phyloP scores from a whole-genome alignment of 2,888 invertebrate genomes.

The Drosophila greeni region DNA sequence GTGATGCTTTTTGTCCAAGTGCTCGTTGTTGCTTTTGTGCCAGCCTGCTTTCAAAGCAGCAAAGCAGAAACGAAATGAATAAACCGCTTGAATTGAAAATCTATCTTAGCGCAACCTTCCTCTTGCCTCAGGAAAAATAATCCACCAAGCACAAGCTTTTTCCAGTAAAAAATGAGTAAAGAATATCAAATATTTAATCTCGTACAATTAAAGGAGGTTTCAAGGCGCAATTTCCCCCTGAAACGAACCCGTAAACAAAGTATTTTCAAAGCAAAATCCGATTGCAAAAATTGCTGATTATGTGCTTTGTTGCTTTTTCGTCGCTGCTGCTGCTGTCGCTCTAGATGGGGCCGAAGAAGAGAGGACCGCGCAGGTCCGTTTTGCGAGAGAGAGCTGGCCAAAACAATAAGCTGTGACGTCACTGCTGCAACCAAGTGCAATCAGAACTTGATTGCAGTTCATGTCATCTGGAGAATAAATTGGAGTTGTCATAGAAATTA shows the following conservation, averaged over 20 bases:
- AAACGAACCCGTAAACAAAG: conserved; percentile 10
- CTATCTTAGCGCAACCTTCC: background rate
- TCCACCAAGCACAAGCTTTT: background rate
- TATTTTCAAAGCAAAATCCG: conserved; percentile 22
- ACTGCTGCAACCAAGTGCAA: conserved; percentile 12
- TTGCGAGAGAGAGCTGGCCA: background rate
- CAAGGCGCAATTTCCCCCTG: background rate
- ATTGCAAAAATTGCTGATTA: conserved; percentile 18
- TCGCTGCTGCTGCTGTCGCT: conserved; percentile 3
- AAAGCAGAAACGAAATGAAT: conserved; percentile 12
- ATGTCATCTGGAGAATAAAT: conserved; percentile 5
- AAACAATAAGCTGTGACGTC: conserved; percentile 12
- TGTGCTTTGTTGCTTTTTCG: conserved; percentile 23
- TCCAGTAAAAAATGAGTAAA: background rate
- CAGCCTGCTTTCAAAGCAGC: background rate
- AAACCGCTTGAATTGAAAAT: background rate
- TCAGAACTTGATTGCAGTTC: conserved; percentile 3
- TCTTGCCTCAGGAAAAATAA: too few species aligned
- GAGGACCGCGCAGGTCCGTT: conserved; percentile 30
- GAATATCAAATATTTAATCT: background rate
- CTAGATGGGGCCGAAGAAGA: background rate
- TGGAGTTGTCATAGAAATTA: conserved; percentile 9
- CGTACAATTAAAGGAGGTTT: background rate
- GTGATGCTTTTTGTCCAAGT: background rate
- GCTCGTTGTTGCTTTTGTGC: conserved; percentile 1